Conservation (phyloP, 2,113 vertebrate genomes). For the Romanogobio albipinnatus region DNA sequence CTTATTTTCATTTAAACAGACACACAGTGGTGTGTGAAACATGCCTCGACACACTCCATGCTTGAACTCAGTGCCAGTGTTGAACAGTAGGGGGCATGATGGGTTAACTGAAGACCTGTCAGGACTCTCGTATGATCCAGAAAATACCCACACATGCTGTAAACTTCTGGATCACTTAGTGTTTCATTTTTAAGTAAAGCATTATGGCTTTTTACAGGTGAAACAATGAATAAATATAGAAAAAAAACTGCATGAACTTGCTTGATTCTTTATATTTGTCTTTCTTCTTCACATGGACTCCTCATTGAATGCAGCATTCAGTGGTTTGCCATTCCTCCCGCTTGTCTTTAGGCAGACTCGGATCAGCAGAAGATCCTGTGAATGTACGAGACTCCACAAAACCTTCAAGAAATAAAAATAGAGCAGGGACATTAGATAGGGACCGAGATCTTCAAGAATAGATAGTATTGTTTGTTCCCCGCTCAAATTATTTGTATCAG, state of each 20-base stretch:
- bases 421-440: no score
- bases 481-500: neutral
- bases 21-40: neutral
- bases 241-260: neutral
- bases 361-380: no score
- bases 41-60: neutral
- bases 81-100: conserved; percentile 86
- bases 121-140: neutral
- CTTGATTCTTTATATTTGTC: neutral
- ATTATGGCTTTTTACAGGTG: neutral
- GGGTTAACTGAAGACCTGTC: conserved; percentile 74
- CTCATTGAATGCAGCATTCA: neutral
- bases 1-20: neutral
- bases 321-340: neutral
- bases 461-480: no score
- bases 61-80: conserved; percentile 52
- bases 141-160: neutral
- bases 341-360: neutral
- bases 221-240: neutral
- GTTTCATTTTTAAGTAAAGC: neutral
- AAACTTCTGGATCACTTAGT: neutral
- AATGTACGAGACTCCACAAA: no score
- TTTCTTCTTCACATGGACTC: no score
- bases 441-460: no score
- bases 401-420: no score